phyloP scores from a whole-genome alignment of 2,797 vertebrate species.

The Nothura maculosa region DNA sequence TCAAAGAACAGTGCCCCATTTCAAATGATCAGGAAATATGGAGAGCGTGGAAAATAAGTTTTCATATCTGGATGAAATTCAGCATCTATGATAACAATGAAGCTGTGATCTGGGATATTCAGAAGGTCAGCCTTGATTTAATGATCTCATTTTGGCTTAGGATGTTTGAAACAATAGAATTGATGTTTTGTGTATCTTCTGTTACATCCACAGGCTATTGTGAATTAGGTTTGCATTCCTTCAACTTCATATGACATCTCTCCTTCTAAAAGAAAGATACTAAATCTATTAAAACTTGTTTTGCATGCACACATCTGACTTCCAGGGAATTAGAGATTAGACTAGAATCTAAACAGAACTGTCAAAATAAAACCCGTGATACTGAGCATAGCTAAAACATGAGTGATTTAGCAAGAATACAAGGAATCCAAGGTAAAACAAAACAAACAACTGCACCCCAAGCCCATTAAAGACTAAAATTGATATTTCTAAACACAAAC shows the following conservation, averaged over 20 bases:
- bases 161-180: not conserved
- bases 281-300: not conserved
- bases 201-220: not conserved
- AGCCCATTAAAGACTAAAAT: not conserved
- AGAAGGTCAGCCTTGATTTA: not conserved
- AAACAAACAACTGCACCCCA: not conserved
- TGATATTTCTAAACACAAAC: not conserved
- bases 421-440: not conserved
- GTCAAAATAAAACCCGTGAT: not conserved
- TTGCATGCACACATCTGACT: not conserved
- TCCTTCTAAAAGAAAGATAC: not conserved
- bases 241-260: not conserved
- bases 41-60: not conserved
- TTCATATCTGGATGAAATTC: not conserved
- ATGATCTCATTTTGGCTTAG: not conserved
- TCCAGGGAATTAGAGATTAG: not conserved
- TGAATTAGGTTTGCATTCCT: not conserved
- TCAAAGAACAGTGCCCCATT: rapidly evolving
- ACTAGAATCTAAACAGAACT: not conserved
- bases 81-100: not conserved
- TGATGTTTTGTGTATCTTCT: not conserved
- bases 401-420: not conserved
- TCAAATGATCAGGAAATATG: not conserved
- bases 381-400: not conserved
- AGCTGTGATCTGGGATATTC: not conserved